Percentiles rank a stretch among this genome's conserved stretches.
Evolutionary conservation across 1,140 invertebrate genomes (phyloP).

Genomic region (Amphibalanus amphitrite): DNA sequence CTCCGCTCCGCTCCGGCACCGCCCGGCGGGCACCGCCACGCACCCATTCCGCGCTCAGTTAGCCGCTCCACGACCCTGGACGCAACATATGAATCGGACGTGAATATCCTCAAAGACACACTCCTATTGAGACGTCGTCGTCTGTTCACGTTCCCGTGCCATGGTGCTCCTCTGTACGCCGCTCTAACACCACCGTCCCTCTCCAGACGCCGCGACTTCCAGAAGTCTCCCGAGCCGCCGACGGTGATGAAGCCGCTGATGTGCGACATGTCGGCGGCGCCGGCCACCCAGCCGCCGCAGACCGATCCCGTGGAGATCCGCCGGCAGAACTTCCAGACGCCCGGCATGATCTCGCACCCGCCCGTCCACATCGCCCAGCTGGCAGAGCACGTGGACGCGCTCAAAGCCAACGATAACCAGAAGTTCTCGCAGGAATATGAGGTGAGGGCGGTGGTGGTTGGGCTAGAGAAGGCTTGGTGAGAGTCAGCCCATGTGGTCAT

Average conservation of each 20-base stretch:
- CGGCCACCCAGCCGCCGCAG: conserved; percentile 27
- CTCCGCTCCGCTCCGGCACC: no score
- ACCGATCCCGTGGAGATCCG: conserved; percentile 93
- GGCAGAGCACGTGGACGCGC: conserved; percentile 79
- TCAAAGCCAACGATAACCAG: conserved; percentile 91
- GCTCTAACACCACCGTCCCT: conserved; percentile 8
- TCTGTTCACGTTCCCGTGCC: no score
- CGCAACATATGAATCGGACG: no score
- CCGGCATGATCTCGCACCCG: conserved; percentile 89
- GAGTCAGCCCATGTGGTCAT: no score
- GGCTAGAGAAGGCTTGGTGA: no score
- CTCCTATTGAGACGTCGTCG: no score
- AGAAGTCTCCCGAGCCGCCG: conserved; percentile 73
- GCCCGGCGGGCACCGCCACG: no score
- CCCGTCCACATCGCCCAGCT: conserved; percentile 90
- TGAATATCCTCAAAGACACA: no score
- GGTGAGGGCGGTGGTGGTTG: conserved; percentile 21
- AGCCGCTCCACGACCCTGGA: no score
- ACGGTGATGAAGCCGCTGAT: conserved; percentile 74
- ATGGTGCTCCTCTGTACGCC: no score
- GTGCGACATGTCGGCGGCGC: conserved; percentile 23
- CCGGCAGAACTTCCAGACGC: conserved; percentile 88
- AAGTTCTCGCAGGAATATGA: conserved; percentile 95
- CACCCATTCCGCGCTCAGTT: no score
- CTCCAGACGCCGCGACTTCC: conserved; percentile 47